Base-by-base conservation (phyloP, 2,888 invertebrate genomes). In the Sinohyriopsis cumingii region DNA sequence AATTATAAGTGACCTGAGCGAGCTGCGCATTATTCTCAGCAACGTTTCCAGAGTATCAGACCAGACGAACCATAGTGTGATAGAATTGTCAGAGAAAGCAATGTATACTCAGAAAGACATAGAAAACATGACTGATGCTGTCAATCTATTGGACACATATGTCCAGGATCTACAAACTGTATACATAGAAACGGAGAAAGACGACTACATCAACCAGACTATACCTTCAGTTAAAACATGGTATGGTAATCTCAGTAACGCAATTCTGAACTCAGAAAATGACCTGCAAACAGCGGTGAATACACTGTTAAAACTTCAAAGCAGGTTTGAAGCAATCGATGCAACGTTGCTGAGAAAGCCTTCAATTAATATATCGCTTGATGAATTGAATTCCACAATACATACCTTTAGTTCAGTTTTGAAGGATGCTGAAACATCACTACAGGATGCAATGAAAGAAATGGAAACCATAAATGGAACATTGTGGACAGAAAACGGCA, bases 341-440 rank as follows among this genome's bases (percentile, higher is more conserved):
- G n/a, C 33, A 3, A 59, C 7, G 54, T 19, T 70, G 6, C 20
- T 24, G 28, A 56, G 54, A 15, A 55, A 62, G 6, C 15, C 45
- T 20, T 54, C 67, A 9, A 62, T 71, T 54, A 68, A 64, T 68
- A 71, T 71, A 45, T 59, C 71, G 22, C 64, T 62, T 53, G 19
- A 59, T 5, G 25, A 59, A 20, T 20, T 45, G 3, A 45, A 45
- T 45, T 45, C 45, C 3, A 45, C 45, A 45, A 45, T 45, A n/a
- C 20, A 28, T 63, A 7, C 20, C 1, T 63, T 54, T 6, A 20
- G 33, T 19, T 2, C 1, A 7, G 18, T 18, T 19, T 9, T 63
- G 33, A 62, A n/a, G 9, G 60, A 59, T 54, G 55, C 24, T 54
- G 22, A 2, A 19, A 53, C 1, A 33, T 20, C 22, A 5, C 24